Evolutionary conservation across 2,888 invertebrate genomes (phyloP), one percentile per base, ranked within the genome.

Genomic region (Cecidostiba fungosa): DNA sequence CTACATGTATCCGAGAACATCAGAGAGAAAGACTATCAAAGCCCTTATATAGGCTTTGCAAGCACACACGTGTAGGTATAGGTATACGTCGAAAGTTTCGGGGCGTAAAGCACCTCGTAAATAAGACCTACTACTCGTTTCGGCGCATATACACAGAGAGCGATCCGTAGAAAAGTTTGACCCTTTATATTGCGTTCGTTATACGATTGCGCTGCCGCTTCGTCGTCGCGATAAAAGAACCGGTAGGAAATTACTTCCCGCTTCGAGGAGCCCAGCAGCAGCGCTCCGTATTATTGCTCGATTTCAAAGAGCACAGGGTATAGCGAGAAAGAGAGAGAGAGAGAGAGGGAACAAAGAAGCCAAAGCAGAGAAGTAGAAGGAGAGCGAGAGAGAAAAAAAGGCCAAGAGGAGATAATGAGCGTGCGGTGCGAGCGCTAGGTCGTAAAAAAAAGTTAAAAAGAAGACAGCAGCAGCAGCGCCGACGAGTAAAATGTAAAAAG

Each of bases 231-330:
- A 89, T 89, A 89, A 89, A 90, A 79, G 82, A 70, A 78, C 47
- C 59, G 85, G n/a, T 82, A 59, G 89, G 89, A 91, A 91, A 91
- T 91, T 91, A 91, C 89, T 91, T 91, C 90, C 89, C 88, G 89
- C 87, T 59, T 89, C 88, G 89, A 89, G 88, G 87, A 89, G 89
- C 90, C n/a, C n/a, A n/a, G n/a, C n/a, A n/a, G 88, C 88, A 88
- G 87, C 89, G 89, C 90, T 88, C 87, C 88, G 89, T 91, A 89
- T 91, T 91, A 90, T 90, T 90, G 89, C 90, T 88, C 72, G 89
- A 90, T 91, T 89, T 90, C 87, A 89, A 88, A 90, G 85, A 87
- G 78, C n/a, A 66, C 26, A 59, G 54, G 23, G 16, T 50, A 50
- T 16, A 50, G 19, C 50, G 16, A n/a, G 73, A 80, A 43, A 86